Evolutionary conservation across 2,113 vertebrate species (phyloP).

Genomic region (Poicephalus gulielmi): DNA sequence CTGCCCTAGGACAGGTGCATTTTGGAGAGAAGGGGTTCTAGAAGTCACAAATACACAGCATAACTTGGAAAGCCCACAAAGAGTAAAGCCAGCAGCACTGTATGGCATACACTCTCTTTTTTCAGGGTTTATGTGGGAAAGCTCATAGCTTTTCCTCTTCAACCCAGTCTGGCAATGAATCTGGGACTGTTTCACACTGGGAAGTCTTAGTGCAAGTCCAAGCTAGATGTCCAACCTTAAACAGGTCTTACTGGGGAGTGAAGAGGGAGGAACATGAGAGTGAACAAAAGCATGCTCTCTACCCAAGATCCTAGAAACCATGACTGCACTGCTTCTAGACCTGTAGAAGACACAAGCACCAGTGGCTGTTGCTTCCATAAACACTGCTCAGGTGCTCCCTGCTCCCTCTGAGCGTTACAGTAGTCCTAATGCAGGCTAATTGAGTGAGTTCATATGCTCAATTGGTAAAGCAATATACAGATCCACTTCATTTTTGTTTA

Average conservation of each 20-base stretch:
- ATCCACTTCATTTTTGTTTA: slow-evolving; percentile 22
- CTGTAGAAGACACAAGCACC: background rate
- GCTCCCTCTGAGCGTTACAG: background rate
- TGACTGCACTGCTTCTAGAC: background rate
- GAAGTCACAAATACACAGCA: background rate
- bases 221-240: background rate
- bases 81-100: background rate
- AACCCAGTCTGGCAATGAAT: background rate
- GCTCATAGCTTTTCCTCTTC: background rate
- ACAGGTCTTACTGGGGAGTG: background rate
- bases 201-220: background rate
- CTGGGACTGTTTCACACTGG: background rate
- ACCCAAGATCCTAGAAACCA: background rate
- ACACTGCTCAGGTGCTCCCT: background rate
- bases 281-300: background rate
- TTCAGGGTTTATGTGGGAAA: background rate
- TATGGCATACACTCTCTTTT: background rate
- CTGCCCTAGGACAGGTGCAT: background rate
- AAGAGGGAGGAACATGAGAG: background rate
- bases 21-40: background rate
- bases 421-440: background rate
- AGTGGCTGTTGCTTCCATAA: background rate
- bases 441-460: background rate
- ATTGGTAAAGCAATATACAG: background rate
- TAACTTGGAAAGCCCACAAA: background rate